Evolutionary conservation across 2,797 vertebrate genomes (phyloP).

Genomic region (Poeciliopsis paucimaculata): DNA sequence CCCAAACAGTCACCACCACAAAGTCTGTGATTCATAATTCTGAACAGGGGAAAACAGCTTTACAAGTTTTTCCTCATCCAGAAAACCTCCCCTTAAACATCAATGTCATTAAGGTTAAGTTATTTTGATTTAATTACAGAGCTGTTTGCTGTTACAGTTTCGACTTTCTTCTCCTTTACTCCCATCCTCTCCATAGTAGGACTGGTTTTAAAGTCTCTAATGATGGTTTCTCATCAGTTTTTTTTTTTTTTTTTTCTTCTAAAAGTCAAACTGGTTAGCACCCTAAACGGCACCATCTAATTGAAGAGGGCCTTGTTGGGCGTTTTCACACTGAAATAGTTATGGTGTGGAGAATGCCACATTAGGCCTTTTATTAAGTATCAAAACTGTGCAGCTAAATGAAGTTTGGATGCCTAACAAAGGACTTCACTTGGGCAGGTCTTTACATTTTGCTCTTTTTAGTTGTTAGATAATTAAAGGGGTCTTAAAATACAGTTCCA

Average conservation of each 20-base stretch:
- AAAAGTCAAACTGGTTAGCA: slow-evolving; percentile 16
- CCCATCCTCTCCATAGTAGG: slow-evolving; percentile 9
- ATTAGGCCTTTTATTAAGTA: slow-evolving; percentile 12
- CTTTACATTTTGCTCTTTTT: not conserved
- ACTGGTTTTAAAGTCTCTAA: slow-evolving; percentile 35
- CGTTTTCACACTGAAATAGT: slow-evolving; percentile 37
- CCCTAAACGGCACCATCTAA: slow-evolving; percentile 40
- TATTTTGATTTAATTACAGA: slow-evolving; percentile 29
- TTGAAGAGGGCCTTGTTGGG: slow-evolving; percentile 40
- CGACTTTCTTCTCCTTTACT: slow-evolving; percentile 1
- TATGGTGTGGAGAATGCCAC: slow-evolving; percentile 38
- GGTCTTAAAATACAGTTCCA: not conserved
- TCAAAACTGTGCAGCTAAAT: not conserved
- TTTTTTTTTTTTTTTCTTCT: slow-evolving; percentile 12
- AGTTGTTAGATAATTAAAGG: not conserved
- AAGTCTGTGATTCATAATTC: not conserved
- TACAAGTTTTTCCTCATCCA: not conserved
- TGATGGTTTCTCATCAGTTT: slow-evolving; percentile 40
- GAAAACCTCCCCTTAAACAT: not conserved
- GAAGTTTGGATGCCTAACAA: not conserved
- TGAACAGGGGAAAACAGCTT: not conserved
- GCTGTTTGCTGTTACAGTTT: slow-evolving; percentile 11
- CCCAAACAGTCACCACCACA: not conserved
- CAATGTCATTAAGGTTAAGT: not conserved
- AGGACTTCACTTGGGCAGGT: not conserved